phyloP scores from a whole-genome alignment of 2,797 vertebrate species.

The Gobio occitaniae region DNA sequence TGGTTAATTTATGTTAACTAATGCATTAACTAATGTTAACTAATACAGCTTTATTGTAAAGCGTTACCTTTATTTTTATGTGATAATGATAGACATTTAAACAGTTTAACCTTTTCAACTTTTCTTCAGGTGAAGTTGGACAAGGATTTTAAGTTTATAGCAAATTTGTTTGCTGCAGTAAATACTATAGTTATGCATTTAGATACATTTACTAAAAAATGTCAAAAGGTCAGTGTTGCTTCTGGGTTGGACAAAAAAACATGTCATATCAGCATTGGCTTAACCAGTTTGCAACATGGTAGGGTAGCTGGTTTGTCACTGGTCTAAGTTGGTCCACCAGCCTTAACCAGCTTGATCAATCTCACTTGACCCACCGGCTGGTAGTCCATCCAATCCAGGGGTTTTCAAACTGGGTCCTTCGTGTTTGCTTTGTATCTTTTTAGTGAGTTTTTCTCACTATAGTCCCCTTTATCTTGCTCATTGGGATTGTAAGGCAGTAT shows the following conservation, averaged over 20 bases:
- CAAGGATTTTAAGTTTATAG: neutral
- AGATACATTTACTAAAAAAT: neutral
- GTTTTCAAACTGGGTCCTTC: too few relatives aligned
- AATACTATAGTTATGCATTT: neutral
- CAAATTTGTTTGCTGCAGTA: neutral
- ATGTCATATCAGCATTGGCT: neutral
- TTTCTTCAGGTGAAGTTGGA: neutral
- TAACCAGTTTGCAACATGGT: neutral
- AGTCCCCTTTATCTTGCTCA: too few relatives aligned
- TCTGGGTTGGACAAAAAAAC: neutral
- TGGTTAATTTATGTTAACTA: too few relatives aligned
- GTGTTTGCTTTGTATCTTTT: too few relatives aligned
- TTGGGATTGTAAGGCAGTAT: too few relatives aligned
- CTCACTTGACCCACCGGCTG: neutral
- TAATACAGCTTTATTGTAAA: too few relatives aligned
- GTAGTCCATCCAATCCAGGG: neutral
- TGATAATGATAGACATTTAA: neutral
- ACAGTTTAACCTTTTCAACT: neutral
- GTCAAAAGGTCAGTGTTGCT: neutral
- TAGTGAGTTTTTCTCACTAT: too few relatives aligned
- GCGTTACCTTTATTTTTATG: neutral
- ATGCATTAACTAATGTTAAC: too few relatives aligned
- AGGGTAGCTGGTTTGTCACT: neutral
- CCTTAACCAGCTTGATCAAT: neutral
- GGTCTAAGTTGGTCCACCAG: neutral